Percentiles rank a stretch among this genome's conserved stretches.
These are phyloP conservation scores for Psittacula derbiana DNA, from an alignment of 2,797 vertebrate genomes.

Conservation along the genomic window DNA sequence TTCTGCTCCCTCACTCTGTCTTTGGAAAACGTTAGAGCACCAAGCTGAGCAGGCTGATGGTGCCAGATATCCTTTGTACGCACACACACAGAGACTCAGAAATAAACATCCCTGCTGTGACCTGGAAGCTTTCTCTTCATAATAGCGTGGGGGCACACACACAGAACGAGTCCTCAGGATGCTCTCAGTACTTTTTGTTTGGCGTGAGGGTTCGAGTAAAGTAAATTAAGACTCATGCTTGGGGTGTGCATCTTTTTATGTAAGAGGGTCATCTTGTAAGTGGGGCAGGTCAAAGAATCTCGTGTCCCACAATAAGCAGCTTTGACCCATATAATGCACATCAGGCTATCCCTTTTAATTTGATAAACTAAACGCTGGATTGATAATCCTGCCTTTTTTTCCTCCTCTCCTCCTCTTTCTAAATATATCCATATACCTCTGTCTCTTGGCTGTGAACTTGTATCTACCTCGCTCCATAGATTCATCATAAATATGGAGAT, in stretches of 20 bases:
- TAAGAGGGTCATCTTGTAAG: conserved; percentile 30
- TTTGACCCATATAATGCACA: conserved; percentile 45
- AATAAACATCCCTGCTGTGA: neutral
- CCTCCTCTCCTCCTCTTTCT: conserved; percentile 31
- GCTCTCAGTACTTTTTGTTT: conserved; percentile 6
- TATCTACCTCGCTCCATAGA: conserved; percentile 26
- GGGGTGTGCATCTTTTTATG: conserved; percentile 17
- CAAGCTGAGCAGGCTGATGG: conserved; percentile 11
- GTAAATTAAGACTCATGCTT: conserved; percentile 44
- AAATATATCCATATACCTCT: conserved; percentile 47
- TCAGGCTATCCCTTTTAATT: conserved; percentile 6
- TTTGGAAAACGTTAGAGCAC: conserved; percentile 54
- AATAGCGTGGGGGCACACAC: neutral
- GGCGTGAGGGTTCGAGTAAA: neutral
- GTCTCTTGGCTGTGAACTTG: conserved; percentile 8
- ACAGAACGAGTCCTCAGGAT: neutral
- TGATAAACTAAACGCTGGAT: conserved; percentile 46
- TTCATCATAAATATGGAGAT: conserved; percentile 63
- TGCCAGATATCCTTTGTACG: conserved; percentile 14
- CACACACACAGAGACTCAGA: neutral
- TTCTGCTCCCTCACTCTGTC: neutral
- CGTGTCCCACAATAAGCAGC: neutral
- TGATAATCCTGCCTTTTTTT: conserved; percentile 40
- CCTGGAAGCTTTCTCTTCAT: neutral
- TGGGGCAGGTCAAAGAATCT: conserved; percentile 32